Evolutionary conservation across 2,888 invertebrate genomes (phyloP), one percentile per base, ranked within the genome.

Genomic region (Petrolisthes cinctipes): DNA sequence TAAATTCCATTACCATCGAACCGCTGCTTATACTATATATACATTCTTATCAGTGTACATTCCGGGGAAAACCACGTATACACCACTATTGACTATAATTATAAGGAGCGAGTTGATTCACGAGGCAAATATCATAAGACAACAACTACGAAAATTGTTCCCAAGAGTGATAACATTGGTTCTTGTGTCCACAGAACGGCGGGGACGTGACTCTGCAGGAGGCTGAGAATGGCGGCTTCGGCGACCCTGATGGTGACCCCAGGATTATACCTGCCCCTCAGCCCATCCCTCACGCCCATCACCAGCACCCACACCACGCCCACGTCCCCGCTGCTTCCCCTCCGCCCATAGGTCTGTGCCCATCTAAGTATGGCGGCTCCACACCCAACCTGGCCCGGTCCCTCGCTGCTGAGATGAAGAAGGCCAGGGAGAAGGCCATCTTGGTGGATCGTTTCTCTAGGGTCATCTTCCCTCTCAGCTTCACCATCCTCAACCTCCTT

Each of bases 361-460:
- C 51, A 68, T 37, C 83, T n/a, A 84, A 81, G 17, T 83, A 71
- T 51, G 84, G 79, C 5, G 87, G 82, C 17, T 84, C 84, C 20
- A 71, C 85, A 7, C 61, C 88, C 20, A 89, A 87, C 81, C 51
- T 88, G n/a, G 20, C 89, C 0, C 61, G 76, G 7, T 79, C 85
- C 6, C 57, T 89, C n/a, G 85, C 85, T 11, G 37, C 78, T 5
- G 89, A 89, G 20, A 87, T 89, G 85, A 81, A 82, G 57, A 83
- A 88, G 23, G 73, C 89, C 17, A 73, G 90, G 51, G 88, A 89
- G n/a, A 87, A 86, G 68, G 90, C 90, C 61, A 90, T 89, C 75
- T 66, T 88, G 57, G 89, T 90, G 9, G 89, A 89, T 71, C 37
- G 90, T 37, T 88, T 89, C 53, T 89, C 89, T 23, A 80, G 89